Conservation (phyloP, 1,140 invertebrate species). For the Drosophila elegans region DNA sequence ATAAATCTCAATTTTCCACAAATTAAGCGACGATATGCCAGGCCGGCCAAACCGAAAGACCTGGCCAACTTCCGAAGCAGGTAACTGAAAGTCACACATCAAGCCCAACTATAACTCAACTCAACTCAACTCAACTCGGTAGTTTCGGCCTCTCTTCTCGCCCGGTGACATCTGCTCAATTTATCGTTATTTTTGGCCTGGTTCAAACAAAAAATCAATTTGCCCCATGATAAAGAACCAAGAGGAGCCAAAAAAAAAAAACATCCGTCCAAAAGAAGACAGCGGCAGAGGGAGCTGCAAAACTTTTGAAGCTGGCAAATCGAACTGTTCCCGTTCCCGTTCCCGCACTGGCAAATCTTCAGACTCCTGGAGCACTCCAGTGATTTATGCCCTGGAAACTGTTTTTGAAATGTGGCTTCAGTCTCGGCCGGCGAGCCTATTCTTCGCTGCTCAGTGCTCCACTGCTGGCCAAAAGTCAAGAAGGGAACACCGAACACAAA, state of each 20-base stretch:
- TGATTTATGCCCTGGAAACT: slow-evolving; percentile 82
- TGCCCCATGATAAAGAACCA: slow-evolving; percentile 71
- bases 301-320: slow-evolving; percentile 63
- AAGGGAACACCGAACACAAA: slow-evolving; percentile 61
- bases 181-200: slow-evolving; percentile 76
- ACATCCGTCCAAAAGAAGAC: slow-evolving; percentile 22
- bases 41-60: slow-evolving; percentile 15
- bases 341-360: background rate
- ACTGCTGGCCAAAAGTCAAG: slow-evolving; percentile 70
- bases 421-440: slow-evolving; percentile 46
- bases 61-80: slow-evolving; percentile 18
- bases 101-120: slow-evolving; percentile 74
- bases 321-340: slow-evolving; percentile 51
- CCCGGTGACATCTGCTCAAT: slow-evolving; percentile 78
- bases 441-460: slow-evolving; percentile 44
- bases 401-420: slow-evolving; percentile 82
- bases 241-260: slow-evolving; percentile 15
- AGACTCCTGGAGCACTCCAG: slow-evolving; percentile 64
- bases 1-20: slow-evolving; percentile 80
- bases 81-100: slow-evolving; percentile 69
- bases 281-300: slow-evolving; percentile 3
- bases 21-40: slow-evolving; percentile 80
- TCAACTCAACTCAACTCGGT: slow-evolving; percentile 59
- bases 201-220: slow-evolving; percentile 76
- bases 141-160: slow-evolving; percentile 29